Conservation (phyloP, 2,113 vertebrate species). For the Solea senegalensis region DNA sequence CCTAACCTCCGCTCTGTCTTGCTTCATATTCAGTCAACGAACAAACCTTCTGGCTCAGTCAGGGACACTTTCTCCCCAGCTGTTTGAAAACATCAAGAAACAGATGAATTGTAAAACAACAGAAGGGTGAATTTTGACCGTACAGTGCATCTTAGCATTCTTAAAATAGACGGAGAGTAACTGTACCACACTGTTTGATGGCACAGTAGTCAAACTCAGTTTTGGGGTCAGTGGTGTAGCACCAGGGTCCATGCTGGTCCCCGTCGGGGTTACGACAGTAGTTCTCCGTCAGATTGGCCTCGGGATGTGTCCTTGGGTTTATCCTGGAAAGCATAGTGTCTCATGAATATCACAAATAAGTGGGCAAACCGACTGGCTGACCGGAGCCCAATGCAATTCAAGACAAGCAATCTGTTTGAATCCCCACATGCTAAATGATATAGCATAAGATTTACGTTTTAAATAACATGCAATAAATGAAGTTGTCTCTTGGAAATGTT, state of each 20-base stretch:
- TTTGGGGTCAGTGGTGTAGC: constrained; percentile 91
- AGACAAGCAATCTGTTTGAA: too few relatives aligned
- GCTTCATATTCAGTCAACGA: constrained; percentile 12
- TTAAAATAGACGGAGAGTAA: constrained; percentile 17
- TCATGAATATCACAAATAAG: not conserved
- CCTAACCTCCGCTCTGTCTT: not conserved
- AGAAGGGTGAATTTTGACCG: not conserved
- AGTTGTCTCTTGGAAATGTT: too few relatives aligned
- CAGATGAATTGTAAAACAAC: constrained; percentile 36
- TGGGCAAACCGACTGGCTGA: too few relatives aligned
- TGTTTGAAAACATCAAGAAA: constrained; percentile 62
- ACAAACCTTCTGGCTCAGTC: constrained; percentile 76
- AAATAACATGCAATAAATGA: too few relatives aligned
- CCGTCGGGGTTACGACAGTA: constrained; percentile 94
- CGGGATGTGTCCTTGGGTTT: constrained; percentile 81
- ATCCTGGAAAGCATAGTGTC: constrained; percentile 78
- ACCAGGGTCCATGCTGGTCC: constrained; percentile 95
- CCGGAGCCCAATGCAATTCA: too few relatives aligned
- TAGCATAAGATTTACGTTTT: too few relatives aligned
- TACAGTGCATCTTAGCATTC: not conserved
- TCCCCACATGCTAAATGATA: too few relatives aligned
- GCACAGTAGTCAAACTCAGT: constrained; percentile 97
- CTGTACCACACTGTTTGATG: constrained; percentile 88
- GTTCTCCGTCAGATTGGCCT: constrained; percentile 88
- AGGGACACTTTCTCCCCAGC: constrained; percentile 79